phyloP scores from a whole-genome alignment of 23 tunicate genomes.

The Ciona savignyi region DNA sequence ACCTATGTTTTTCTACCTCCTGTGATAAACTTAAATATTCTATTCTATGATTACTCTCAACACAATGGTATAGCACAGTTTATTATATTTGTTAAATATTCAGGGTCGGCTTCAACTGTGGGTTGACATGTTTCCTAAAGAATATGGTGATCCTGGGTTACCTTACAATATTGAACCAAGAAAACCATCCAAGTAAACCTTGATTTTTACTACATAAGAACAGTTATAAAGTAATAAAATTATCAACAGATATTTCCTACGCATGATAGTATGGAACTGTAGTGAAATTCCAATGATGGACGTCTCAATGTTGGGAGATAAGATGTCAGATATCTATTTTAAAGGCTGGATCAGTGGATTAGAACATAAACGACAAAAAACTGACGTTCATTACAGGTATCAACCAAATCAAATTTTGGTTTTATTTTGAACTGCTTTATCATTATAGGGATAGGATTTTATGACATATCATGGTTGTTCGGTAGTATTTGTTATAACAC shows the following conservation, averaged over 20 bases:
- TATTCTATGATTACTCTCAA: no score
- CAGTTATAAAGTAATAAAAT: no score
- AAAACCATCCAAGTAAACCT: constrained; percentile 73
- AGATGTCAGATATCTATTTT: constrained; percentile 91
- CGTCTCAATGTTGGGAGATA: constrained; percentile 69
- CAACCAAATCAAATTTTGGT: no score
- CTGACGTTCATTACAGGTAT: constrained; percentile 97
- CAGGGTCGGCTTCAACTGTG: constrained; percentile 87
- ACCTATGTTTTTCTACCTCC: no score
- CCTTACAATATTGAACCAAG: constrained; percentile 78
- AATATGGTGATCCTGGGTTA: constrained; percentile 63
- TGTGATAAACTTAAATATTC: no score
- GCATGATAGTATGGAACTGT: constrained; percentile 87
- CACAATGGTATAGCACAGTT: no score
- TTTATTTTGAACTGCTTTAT: not conserved
- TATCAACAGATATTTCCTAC: constrained; percentile 53
- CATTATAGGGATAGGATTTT: not conserved
- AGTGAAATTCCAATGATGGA: constrained; percentile 96
- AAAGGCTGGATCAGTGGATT: constrained; percentile 85
- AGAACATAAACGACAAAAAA: constrained; percentile 79
- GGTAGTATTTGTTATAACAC: no score
- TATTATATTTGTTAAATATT: no score
- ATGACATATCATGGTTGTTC: no score
- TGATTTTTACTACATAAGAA: not conserved
- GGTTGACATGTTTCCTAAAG: constrained; percentile 96